Conservation (phyloP, 2,888 invertebrate species). For the Rhingia rostrata region DNA sequence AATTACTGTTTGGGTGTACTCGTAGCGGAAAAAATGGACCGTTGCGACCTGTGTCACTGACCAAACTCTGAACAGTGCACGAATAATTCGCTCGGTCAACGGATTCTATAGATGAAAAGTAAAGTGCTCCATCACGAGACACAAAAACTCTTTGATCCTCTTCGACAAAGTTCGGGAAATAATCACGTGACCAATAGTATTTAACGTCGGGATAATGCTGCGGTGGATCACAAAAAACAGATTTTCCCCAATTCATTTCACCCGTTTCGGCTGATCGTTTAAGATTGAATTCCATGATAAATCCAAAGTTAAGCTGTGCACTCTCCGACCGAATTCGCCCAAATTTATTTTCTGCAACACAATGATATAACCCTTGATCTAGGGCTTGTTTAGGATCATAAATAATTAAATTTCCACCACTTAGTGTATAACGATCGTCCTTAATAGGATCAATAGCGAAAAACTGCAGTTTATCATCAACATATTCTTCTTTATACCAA, state of each 20-base stretch:
- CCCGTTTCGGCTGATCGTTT: conserved; percentile 92
- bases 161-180: conserved; percentile 95
- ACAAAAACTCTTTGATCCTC: conserved; percentile 96
- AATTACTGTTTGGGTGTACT: conserved; percentile 93
- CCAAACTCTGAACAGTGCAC: conserved; percentile 94
- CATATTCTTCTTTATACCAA: conserved; percentile 95
- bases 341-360: conserved; percentile 94
- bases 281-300: conserved; percentile 94
- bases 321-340: conserved; percentile 95
- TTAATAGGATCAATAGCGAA: conserved; percentile 90
- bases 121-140: conserved; percentile 95
- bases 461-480: conserved; percentile 89
- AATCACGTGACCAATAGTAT: conserved; percentile 95
- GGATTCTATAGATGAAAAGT: conserved; percentile 95
- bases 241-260: conserved; percentile 96
- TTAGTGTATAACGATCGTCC: conserved; percentile 91
- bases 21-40: conserved; percentile 93
- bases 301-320: conserved; percentile 93
- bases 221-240: conserved; percentile 95
- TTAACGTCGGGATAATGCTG: conserved; percentile 94
- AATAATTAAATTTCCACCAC: conserved; percentile 95
- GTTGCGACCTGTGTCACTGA: conserved; percentile 93
- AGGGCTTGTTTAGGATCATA: conserved; percentile 90
- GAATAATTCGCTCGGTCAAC: conserved; percentile 95
- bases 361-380: conserved; percentile 95